A percentile compares a stretch with the other conserved stretches of the same genome.
Evolutionary conservation across 1,140 invertebrate genomes (phyloP).

Genomic region (Rhopalosiphum padi): DNA sequence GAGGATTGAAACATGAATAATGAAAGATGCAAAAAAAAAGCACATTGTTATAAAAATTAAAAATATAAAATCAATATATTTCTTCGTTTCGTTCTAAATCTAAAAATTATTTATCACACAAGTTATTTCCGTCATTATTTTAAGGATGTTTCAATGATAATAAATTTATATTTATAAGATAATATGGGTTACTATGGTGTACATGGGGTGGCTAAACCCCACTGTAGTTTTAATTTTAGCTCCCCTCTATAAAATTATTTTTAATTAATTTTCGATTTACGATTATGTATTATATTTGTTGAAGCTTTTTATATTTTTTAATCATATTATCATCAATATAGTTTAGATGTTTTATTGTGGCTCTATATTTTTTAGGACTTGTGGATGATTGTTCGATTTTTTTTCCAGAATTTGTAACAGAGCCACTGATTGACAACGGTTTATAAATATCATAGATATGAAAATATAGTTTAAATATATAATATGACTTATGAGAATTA

Average conservation of each 20-base stretch:
- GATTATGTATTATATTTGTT: neutral
- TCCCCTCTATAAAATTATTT: no score
- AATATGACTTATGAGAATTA: neutral
- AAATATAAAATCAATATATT: neutral
- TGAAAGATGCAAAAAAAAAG: neutral
- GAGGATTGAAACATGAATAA: neutral
- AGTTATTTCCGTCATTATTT: neutral
- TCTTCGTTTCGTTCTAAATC: no score
- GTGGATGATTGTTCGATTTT: neutral
- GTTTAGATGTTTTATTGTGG: neutral
- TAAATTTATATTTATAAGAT: no score
- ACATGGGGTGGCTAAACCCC: no score
- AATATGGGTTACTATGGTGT: no score
- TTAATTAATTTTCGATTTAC: no score
- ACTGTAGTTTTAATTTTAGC: no score
- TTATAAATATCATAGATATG: no score
- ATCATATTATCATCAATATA: no score
- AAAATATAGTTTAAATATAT: neutral
- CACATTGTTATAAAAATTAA: neutral
- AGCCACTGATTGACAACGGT: no score
- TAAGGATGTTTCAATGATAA: neutral
- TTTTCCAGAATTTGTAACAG: neutral
- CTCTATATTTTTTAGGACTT: neutral
- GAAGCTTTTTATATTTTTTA: neutral
- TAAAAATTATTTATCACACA: no score